Base-by-base conservation (phyloP, 2,888 invertebrate genomes). In the Spisula solida region DNA sequence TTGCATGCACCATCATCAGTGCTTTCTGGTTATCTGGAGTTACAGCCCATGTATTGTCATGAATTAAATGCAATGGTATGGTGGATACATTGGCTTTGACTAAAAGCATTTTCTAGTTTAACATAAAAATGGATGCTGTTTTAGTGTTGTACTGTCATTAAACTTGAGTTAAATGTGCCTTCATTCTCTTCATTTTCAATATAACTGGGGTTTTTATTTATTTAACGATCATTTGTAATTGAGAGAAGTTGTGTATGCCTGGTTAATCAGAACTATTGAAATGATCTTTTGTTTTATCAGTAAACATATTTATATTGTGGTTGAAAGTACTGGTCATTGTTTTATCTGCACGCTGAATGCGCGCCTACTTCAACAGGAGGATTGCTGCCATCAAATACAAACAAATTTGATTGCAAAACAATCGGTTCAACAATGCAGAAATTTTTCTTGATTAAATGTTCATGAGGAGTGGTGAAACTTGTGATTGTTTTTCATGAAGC, bases 361-460 rank as follows among this genome's bases (percentile, higher is more conserved):
- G 1, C 0, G 4, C 10, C 6, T n/a, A 66, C 25, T 25, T 66
- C n/a, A 66, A 66, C 25, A 20, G 4, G 8, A 66, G 60, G 25
- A 2, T 25, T n/a, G 18, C 60, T 25, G 60, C 60, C 0, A 66
- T 66, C n/a, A 66, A 66, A 66, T 66, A 25, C 60, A 66, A 25
- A 66, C n/a, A 66, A n/a, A 66, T 25, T 66, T 66, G 25, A 66
- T 66, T 66, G 60, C 60, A 25, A 4, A 66, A 66, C 60, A 66
- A 25, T 25, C 25, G 25, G 25, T 66, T 66, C 60, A 66, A 66
- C 60, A 25, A 25, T 66, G 25, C 60, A 66, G 60, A 66, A 66
- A 25, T 66, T 4, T 66, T 66, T 66, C 60, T 66, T 66, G 60
- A 66, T 66, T 66, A 66, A 66, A 66, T 10, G 60, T 66, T 66